phyloP scores from a whole-genome alignment of 2,888 invertebrate genomes.

The Iphiclides podalirius region DNA sequence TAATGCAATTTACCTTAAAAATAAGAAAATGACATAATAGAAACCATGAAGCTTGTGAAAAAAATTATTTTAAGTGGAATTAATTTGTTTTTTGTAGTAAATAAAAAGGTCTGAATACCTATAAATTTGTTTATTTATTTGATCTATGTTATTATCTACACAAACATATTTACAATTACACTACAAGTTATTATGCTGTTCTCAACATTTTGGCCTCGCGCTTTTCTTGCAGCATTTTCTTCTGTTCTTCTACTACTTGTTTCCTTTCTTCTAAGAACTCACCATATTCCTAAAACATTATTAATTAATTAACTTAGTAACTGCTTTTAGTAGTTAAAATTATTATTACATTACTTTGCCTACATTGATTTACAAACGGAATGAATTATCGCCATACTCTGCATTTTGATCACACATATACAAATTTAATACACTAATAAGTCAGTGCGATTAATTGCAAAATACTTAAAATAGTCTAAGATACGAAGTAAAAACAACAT shows the following conservation, averaged over 20 bases:
- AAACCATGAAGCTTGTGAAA: background rate
- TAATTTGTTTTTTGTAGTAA: conserved; percentile 1
- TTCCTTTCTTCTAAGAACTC: conserved; percentile 89
- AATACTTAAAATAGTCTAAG: no score
- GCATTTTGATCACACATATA: no score
- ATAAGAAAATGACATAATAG: background rate
- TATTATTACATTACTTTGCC: no score
- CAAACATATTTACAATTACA: conserved; percentile 26
- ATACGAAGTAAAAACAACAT: no score
- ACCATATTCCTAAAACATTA: conserved; percentile 84
- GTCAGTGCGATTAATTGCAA: no score
- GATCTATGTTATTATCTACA: conserved; percentile 24
- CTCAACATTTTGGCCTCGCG: conserved; percentile 95
- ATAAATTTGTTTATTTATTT: conserved; percentile 15
- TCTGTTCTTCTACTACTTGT: conserved; percentile 84
- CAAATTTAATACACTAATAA: no score
- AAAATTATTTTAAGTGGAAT: background rate
- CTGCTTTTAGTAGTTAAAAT: no score
- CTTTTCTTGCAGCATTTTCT: conserved; percentile 88
- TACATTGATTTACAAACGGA: no score
- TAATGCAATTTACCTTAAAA: background rate
- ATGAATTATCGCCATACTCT: no score
- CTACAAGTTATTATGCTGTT: conserved; percentile 68
- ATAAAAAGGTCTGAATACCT: conserved; percentile 8
- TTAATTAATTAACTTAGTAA: no score